Conservation (phyloP, 1,140 invertebrate species). For the Globodera rostochiensis region DNA sequence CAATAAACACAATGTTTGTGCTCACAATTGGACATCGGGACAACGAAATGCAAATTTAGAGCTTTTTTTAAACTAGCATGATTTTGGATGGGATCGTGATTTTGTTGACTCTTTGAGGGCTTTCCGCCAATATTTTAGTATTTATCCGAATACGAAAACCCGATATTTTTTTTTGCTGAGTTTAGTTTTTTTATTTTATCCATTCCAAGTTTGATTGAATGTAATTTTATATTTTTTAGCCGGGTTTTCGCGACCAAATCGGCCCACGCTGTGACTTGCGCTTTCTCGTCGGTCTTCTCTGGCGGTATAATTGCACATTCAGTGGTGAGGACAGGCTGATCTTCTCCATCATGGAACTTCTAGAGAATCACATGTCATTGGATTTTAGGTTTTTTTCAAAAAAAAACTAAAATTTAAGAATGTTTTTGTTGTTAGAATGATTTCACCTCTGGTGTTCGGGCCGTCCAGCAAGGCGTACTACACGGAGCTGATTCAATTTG, state of each 20-base stretch:
- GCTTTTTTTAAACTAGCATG: neutral
- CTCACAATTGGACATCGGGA: neutral
- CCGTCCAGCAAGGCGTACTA: conserved; percentile 33
- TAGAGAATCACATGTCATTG: conserved; percentile 30
- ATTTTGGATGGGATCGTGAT: too few relatives aligned
- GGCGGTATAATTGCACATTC: conserved; percentile 22
- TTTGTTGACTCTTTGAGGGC: too few relatives aligned
- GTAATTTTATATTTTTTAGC: neutral
- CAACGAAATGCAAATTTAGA: too few relatives aligned
- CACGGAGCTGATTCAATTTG: conserved; percentile 29
- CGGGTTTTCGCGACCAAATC: conserved; percentile 18
- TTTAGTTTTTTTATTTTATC: too few relatives aligned
- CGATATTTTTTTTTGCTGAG: neutral
- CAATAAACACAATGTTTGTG: conserved; percentile 12
- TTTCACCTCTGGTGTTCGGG: conserved; percentile 47
- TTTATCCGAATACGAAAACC: too few relatives aligned
- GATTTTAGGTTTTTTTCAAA: conserved; percentile 32
- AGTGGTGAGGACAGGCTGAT: conserved; percentile 28
- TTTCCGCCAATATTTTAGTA: too few relatives aligned
- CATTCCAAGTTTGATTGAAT: too few relatives aligned
- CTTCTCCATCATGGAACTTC: conserved; percentile 32
- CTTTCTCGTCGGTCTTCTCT: conserved; percentile 19
- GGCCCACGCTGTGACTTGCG: conserved; percentile 24
- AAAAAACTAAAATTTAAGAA: neutral
- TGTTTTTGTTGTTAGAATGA: conserved; percentile 25